Evolutionary conservation across 1,140 invertebrate genomes (phyloP).

Genomic region (Pogonognathellus flavescens): DNA sequence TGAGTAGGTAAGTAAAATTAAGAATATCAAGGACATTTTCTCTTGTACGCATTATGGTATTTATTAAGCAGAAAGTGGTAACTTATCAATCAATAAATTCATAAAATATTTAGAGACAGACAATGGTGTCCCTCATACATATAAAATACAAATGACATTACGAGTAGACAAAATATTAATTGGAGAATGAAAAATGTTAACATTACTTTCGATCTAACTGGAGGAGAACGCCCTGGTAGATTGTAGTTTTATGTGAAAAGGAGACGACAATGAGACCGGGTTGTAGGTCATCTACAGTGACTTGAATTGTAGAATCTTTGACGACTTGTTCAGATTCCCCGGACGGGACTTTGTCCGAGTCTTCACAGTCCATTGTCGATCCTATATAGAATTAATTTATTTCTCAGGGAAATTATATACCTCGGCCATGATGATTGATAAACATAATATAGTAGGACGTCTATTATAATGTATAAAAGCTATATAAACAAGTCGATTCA

Average conservation of each 20-base stretch:
- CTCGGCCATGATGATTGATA: slow-evolving; percentile 42
- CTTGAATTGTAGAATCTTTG: slow-evolving; percentile 61
- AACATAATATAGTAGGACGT: not conserved
- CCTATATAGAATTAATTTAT: slow-evolving; percentile 13
- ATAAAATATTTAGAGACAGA: too few relatives aligned
- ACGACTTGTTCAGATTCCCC: slow-evolving; percentile 42
- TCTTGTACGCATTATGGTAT: too few relatives aligned
- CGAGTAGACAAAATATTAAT: not conserved
- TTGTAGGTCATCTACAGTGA: slow-evolving; percentile 63
- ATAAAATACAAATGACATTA: not conserved
- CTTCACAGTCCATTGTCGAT: slow-evolving; percentile 36
- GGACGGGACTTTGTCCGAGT: slow-evolving; percentile 43
- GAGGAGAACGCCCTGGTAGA: slow-evolving; percentile 66
- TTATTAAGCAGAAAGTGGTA: too few relatives aligned
- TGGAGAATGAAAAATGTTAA: not conserved
- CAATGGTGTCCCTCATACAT: too few relatives aligned
- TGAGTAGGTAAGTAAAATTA: too few relatives aligned
- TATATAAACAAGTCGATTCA: too few relatives aligned
- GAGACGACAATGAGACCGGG: slow-evolving; percentile 65
- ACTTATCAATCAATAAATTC: too few relatives aligned
- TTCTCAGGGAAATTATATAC: slow-evolving; percentile 28
- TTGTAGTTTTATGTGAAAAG: slow-evolving; percentile 60
- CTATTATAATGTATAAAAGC: too few relatives aligned
- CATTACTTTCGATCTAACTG: slow-evolving; percentile 66
- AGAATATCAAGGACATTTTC: too few relatives aligned